These are phyloP conservation scores for Champsocephalus gunnari DNA, from an alignment of 2,797 vertebrate genomes.

Conservation along the genomic window DNA sequence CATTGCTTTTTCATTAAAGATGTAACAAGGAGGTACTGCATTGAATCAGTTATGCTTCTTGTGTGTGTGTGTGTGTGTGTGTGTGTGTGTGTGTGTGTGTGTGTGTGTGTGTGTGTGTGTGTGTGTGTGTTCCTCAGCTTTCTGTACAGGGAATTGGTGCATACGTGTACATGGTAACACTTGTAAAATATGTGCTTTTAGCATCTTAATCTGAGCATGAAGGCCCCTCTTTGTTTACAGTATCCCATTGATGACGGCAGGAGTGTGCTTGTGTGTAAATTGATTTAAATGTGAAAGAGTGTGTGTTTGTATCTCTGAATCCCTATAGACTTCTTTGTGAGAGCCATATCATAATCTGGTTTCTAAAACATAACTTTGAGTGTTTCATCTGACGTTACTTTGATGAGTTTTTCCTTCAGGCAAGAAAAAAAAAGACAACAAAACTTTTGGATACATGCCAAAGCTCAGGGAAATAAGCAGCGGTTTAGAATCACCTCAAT, in stretches of 20 bases:
- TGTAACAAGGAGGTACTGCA: constrained; percentile 7
- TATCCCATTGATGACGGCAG: constrained; percentile 49
- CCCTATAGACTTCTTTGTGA: constrained; percentile 3
- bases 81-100: constrained; percentile 2
- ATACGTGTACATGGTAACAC: constrained; percentile 20
- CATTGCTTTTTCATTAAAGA: constrained; percentile 31
- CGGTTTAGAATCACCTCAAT: constrained; percentile 46
- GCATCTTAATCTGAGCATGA: constrained; percentile 56
- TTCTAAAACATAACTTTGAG: constrained; percentile 41
- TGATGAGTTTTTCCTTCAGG: constrained; percentile 53
- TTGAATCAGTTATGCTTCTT: not conserved
- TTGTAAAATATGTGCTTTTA: constrained; percentile 17
- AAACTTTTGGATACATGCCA: constrained; percentile 28
- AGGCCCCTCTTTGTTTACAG: constrained; percentile 45
- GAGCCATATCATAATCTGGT: constrained; percentile 49
- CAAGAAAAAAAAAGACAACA: not conserved
- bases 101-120: no score
- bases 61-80: not conserved
- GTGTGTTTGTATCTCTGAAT: constrained; percentile 2
- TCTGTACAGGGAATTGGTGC: not conserved
- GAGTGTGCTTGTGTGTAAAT: not conserved
- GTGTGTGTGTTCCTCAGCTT: not conserved
- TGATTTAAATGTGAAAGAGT: constrained; percentile 9
- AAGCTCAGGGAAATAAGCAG: constrained; percentile 39
- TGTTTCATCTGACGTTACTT: constrained; percentile 54